These are phyloP conservation scores for Promerops cafer DNA, from an alignment of 2,113 vertebrate genomes.

Conservation along the genomic window DNA sequence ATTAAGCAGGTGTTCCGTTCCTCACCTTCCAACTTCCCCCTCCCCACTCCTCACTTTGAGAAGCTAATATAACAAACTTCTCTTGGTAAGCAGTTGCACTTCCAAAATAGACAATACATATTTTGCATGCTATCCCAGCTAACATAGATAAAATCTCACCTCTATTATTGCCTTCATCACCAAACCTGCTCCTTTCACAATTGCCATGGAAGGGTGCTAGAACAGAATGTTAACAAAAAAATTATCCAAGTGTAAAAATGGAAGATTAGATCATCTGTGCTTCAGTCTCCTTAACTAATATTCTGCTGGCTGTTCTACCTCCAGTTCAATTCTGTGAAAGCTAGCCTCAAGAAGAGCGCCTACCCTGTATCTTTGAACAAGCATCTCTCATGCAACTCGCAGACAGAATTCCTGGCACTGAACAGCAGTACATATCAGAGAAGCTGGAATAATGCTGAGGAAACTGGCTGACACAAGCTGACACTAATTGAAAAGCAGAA, in stretches of 20 bases:
- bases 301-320: not conserved
- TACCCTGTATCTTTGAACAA: not conserved
- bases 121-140: not conserved
- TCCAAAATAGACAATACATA: not conserved
- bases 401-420: not conserved
- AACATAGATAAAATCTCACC: slow-evolving; percentile 69
- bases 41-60: not conserved
- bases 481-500: not conserved
- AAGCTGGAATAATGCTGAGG: not conserved
- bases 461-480: not conserved
- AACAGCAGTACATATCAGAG: not conserved
- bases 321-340: not conserved
- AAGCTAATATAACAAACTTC: not conserved
- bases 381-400: not conserved
- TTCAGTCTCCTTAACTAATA: not conserved
- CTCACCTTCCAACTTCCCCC: not conserved
- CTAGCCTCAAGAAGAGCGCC: not conserved
- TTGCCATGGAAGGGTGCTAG: slow-evolving; percentile 98
- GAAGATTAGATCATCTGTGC: not conserved
- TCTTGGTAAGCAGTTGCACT: not conserved
- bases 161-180: slow-evolving; percentile 99
- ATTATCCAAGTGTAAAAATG: not conserved
- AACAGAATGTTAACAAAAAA: not conserved
- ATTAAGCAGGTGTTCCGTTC: not conserved
- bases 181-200: slow-evolving; percentile 95